Evolutionary conservation across 1,140 invertebrate species (phyloP).

Genomic region (Bombyx mori): DNA sequence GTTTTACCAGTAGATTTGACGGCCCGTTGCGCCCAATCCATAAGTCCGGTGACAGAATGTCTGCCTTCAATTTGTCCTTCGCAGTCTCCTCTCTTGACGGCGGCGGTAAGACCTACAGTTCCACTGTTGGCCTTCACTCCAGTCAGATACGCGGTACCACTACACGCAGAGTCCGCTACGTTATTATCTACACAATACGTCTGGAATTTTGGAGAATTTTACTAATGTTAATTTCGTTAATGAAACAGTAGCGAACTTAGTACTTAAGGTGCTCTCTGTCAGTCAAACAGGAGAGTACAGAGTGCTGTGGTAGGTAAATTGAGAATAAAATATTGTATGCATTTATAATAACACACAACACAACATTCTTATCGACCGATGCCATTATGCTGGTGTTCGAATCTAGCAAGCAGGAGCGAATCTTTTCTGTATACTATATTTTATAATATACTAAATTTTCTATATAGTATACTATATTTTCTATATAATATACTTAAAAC

Average conservation of each 20-base stretch:
- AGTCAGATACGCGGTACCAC: conserved; percentile 83
- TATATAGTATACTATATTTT: no score
- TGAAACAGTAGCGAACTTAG: background rate
- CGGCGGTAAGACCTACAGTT: conserved; percentile 81
- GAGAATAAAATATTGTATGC: no score
- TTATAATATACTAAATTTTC: no score
- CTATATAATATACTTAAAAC: no score
- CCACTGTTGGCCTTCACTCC: conserved; percentile 88
- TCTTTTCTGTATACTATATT: no score
- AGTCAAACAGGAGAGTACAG: no score
- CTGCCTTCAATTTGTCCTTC: conserved; percentile 64
- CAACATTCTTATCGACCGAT: no score
- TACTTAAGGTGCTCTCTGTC: no score
- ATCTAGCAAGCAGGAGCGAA: no score
- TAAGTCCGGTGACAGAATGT: conserved; percentile 77
- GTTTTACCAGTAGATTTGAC: conserved; percentile 78
- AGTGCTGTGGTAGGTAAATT: no score
- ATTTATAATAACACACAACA: no score
- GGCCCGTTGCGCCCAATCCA: conserved; percentile 79
- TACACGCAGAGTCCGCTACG: conserved; percentile 86
- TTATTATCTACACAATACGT: conserved; percentile 86
- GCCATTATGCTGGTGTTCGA: no score
- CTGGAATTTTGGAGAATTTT: conserved; percentile 53
- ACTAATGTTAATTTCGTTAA: background rate
- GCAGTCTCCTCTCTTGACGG: conserved; percentile 75